Evolutionary conservation across 64 coral and sea anemone species (phyloP).

Genomic region (Exaiptasia diaphana): DNA sequence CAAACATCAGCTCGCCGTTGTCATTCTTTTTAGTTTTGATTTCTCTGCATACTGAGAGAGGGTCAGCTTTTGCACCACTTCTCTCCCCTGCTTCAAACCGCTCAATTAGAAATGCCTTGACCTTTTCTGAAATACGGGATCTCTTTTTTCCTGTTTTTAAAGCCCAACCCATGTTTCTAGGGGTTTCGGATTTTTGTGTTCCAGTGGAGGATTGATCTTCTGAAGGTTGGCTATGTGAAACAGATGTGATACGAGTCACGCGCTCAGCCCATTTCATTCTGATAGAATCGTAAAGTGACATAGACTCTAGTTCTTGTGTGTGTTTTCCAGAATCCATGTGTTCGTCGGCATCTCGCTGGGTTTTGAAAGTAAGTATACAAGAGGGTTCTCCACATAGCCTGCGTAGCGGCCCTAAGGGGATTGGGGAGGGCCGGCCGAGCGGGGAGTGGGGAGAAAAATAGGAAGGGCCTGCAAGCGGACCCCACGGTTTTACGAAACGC

Average conservation of each 20-base stretch:
- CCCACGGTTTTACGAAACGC: no score
- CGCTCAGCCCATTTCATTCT: constrained; percentile 50
- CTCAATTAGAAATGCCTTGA: constrained; percentile 15
- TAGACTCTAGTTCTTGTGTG: constrained; percentile 19
- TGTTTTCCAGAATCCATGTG: constrained; percentile 52
- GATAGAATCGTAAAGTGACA: constrained; percentile 11
- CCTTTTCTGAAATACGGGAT: constrained; percentile 2
- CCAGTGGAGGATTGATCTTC: not conserved
- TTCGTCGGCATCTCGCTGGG: constrained; percentile 1
- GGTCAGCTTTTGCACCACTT: constrained; percentile 44
- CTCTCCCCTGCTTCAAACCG: constrained; percentile 33
- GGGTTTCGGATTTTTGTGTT: not conserved
- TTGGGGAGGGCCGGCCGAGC: no score
- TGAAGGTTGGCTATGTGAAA: no score
- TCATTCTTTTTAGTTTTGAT: constrained; percentile 27
- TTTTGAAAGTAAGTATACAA: constrained; percentile 51
- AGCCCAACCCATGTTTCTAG: constrained; percentile 49
- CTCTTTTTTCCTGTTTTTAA: constrained; percentile 20
- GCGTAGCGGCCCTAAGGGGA: no score
- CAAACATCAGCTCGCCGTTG: constrained; percentile 9
- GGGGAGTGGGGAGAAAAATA: no score
- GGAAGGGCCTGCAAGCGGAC: no score
- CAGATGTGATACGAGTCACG: not conserved
- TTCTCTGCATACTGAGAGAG: constrained; percentile 30
- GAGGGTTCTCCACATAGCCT: constrained; percentile 36